Evolutionary conservation across 2,113 vertebrate genomes (phyloP).

Genomic region (Psilopogon haemacephalus): DNA sequence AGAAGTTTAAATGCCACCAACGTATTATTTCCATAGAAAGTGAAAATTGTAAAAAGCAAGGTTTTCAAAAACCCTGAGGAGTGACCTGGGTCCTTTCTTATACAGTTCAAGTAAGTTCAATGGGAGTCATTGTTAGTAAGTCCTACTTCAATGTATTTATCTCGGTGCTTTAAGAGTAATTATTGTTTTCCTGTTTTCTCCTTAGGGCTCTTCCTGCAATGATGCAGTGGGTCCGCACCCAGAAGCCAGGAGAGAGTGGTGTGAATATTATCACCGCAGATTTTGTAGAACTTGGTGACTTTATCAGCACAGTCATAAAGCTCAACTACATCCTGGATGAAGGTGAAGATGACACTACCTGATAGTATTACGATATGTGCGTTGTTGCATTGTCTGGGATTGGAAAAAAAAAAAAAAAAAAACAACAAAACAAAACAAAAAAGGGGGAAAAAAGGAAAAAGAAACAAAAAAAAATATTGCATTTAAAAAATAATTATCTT

Average conservation of each 20-base stretch:
- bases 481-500: slow-evolving; percentile 73
- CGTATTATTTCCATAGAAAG: not conserved
- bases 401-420: not conserved
- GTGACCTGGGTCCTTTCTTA: not conserved
- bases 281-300: slow-evolving; percentile 98
- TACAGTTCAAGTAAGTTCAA: not conserved
- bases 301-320: slow-evolving; percentile 95
- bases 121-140: not conserved
- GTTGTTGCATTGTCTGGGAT: slow-evolving; percentile 13
- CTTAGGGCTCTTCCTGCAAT: slow-evolving; percentile 91
- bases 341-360: slow-evolving; percentile 89
- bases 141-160: not conserved
- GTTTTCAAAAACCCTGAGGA: not conserved
- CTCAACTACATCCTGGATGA: slow-evolving; percentile 94
- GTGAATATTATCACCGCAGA: slow-evolving; percentile 97
- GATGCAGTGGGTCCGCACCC: slow-evolving; percentile 96
- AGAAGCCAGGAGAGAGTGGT: slow-evolving; percentile 93
- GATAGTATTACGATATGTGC: slow-evolving; percentile 67
- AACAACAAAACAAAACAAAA: not conserved
- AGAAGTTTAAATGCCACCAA: not conserved
- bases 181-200: slow-evolving; percentile 52
- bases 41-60: not conserved
- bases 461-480: slow-evolving; percentile 12
- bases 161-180: not conserved
- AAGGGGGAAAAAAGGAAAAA: not conserved